phyloP scores from a whole-genome alignment of 2,888 invertebrate species.

The Beris chalybata region DNA sequence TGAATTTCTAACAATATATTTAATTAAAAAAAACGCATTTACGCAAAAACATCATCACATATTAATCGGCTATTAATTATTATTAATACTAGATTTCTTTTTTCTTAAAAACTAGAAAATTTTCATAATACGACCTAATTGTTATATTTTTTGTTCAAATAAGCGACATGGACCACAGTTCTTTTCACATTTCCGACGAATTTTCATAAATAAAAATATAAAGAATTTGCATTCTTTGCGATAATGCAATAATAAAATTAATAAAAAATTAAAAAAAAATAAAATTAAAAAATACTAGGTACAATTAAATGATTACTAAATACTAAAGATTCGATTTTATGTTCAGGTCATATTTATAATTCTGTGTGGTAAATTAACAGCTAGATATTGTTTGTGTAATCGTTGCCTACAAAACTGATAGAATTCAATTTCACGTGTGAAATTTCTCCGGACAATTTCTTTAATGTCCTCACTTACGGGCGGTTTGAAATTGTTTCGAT shows the following conservation, averaged over 20 bases:
- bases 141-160: constrained; percentile 9
- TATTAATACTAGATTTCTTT: neutral
- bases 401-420: constrained; percentile 82
- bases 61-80: neutral
- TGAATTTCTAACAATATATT: too few relatives aligned
- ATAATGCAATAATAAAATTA: constrained; percentile 14
- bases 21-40: too few relatives aligned
- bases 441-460: constrained; percentile 75
- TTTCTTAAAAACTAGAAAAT: neutral
- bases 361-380: constrained; percentile 57
- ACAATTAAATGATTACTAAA: neutral
- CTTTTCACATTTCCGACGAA: neutral
- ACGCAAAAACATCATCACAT: too few relatives aligned
- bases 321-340: neutral
- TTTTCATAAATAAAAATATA: constrained; percentile 23
- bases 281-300: neutral
- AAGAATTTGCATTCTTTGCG: neutral
- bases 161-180: constrained; percentile 21
- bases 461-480: constrained; percentile 80
- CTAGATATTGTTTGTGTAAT: constrained; percentile 73
- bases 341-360: constrained; percentile 22
- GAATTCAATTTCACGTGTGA: constrained; percentile 82
- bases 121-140: neutral
- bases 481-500: constrained; percentile 84
- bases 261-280: constrained; percentile 5